Conservation (phyloP, 2,888 invertebrate genomes). For the Netelia virgata region DNA sequence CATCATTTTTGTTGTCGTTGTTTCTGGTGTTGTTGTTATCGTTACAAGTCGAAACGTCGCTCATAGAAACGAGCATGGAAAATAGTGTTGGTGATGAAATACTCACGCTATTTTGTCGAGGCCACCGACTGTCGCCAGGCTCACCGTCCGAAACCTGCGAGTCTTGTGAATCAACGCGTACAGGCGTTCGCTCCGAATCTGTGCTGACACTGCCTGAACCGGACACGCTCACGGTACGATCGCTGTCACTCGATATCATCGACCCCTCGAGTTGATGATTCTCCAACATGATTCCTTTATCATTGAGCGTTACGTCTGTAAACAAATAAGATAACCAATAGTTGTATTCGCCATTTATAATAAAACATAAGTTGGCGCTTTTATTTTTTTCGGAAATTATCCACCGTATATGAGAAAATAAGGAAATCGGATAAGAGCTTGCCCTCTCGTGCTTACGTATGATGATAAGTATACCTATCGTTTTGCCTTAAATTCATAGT, state of each 20-base stretch:
- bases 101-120: constrained; percentile 93
- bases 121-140: constrained; percentile 88
- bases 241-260: constrained; percentile 88
- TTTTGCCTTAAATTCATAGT: no score
- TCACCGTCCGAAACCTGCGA: constrained; percentile 90
- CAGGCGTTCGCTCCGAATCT: constrained; percentile 93
- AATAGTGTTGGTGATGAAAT: constrained; percentile 32
- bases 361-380: neutral
- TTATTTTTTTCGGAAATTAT: neutral
- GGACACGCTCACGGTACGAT: constrained; percentile 90
- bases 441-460: neutral
- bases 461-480: no score
- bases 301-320: constrained; percentile 82
- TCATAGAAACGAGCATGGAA: neutral
- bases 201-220: constrained; percentile 91
- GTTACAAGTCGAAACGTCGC: neutral
- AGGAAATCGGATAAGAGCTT: neutral
- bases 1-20: no score
- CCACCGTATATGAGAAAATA: neutral
- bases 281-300: constrained; percentile 86
- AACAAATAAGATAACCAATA: constrained; percentile 29
- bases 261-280: constrained; percentile 87
- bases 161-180: constrained; percentile 93
- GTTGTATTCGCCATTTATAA: constrained; percentile 2
- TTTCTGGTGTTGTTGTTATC: neutral